Evolutionary conservation across 1,140 invertebrate genomes (phyloP).

Genomic region (Cotesia chilonis): DNA sequence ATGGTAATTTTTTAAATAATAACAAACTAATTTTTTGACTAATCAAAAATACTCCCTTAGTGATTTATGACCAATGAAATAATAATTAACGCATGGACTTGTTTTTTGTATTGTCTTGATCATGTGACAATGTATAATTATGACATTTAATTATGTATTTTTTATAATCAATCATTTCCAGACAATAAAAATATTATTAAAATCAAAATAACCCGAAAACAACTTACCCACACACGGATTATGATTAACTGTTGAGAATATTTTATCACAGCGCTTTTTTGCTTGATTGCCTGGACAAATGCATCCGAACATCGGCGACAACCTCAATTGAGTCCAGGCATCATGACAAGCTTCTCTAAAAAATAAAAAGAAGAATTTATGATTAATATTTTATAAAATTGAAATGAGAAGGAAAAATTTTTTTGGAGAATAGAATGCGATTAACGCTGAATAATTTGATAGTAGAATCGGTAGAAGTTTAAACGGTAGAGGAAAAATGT

Average conservation of each 20-base stretch:
- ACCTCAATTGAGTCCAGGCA: conserved; percentile 81
- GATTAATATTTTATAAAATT: not conserved
- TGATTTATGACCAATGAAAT: conserved; percentile 13
- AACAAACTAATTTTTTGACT: too few relatives aligned
- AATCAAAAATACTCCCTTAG: conserved; percentile 12
- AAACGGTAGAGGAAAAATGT: conserved; percentile 7
- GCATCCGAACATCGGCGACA: conserved; percentile 88
- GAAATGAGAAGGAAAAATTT: not conserved
- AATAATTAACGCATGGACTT: conserved; percentile 14
- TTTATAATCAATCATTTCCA: conserved; percentile 32
- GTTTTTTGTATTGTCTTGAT: conserved; percentile 19
- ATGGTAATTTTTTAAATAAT: too few relatives aligned
- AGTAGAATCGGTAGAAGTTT: conserved; percentile 20
- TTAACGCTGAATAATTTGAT: too few relatives aligned
- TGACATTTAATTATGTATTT: too few relatives aligned
- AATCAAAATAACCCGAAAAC: conserved; percentile 26
- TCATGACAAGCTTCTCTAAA: conserved; percentile 83
- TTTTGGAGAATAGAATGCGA: too few relatives aligned
- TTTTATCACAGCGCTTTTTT: conserved; percentile 85
- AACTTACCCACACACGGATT: conserved; percentile 91
- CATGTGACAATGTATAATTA: not conserved
- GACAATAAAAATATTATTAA: conserved; percentile 33
- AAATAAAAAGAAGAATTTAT: conserved; percentile 43
- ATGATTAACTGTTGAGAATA: conserved; percentile 86
- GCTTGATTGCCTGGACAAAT: conserved; percentile 89